Percentiles rank a stretch among this genome's conserved stretches.
These are phyloP conservation scores for Diplodus sargus DNA, from an alignment of 2,797 vertebrate species.

Conservation along the genomic window DNA sequence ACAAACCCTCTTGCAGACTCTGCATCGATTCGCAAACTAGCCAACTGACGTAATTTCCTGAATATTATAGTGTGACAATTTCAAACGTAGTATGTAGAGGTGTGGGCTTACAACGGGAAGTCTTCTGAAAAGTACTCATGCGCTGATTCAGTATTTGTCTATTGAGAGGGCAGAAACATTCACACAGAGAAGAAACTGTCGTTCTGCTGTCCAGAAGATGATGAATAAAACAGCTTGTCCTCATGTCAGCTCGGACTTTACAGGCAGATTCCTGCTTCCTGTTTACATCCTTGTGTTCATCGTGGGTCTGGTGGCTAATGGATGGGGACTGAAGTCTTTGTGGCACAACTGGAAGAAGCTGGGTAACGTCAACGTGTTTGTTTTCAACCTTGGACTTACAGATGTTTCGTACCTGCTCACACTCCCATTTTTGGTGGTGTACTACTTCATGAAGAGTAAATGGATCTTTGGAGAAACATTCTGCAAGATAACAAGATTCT, in stretches of 20 bases:
- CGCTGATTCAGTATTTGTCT: accelerated
- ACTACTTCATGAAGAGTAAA: constrained; percentile 66
- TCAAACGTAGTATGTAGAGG: too few species aligned
- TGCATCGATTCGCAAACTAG: too few species aligned
- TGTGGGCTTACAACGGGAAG: constrained; percentile 3
- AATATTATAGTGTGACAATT: too few species aligned
- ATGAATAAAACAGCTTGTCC: constrained; percentile 30
- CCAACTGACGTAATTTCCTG: too few species aligned
- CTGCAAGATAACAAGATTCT: constrained; percentile 80
- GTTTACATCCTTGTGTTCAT: constrained; percentile 82
- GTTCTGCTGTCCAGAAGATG: neutral
- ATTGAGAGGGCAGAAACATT: accelerated
- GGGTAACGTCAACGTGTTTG: constrained; percentile 77
- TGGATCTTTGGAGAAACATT: constrained; percentile 86
- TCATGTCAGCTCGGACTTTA: constrained; percentile 61
- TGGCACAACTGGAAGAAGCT: constrained; percentile 70
- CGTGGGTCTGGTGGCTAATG: constrained; percentile 82
- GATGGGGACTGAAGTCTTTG: constrained; percentile 83
- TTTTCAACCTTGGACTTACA: constrained; percentile 85
- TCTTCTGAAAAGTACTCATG: accelerated
- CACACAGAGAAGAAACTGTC: neutral
- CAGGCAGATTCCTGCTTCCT: constrained; percentile 75
- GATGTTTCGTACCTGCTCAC: constrained; percentile 88
- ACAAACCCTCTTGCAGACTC: too few species aligned
- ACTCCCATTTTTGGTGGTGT: constrained; percentile 85